These are phyloP conservation scores for Napeogenes inachia DNA, from an alignment of 2,888 invertebrate species.

Conservation along the genomic window DNA sequence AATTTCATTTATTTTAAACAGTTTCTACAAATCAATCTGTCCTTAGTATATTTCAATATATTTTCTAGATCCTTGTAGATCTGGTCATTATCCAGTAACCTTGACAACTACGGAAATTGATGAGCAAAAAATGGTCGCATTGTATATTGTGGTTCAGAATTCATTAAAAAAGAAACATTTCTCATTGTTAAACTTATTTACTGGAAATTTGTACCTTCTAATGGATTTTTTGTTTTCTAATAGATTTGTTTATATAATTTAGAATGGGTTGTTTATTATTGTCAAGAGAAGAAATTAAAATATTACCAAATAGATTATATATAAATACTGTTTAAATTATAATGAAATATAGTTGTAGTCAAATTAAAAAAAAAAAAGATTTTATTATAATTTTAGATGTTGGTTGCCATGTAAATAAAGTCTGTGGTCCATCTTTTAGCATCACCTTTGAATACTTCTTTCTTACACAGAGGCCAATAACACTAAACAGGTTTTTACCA, in stretches of 20 bases:
- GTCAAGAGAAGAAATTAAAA: background rate
- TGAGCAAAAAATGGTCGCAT: conserved; percentile 29
- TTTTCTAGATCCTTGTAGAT: conserved; percentile 7
- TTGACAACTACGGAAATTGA: conserved; percentile 30
- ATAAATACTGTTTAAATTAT: too few relatives aligned
- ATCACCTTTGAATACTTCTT: too few relatives aligned
- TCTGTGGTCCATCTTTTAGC: background rate
- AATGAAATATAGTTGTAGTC: too few relatives aligned
- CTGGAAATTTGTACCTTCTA: conserved; percentile 17
- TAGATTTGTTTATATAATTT: background rate
- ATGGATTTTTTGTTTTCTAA: background rate
- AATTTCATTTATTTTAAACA: too few relatives aligned
- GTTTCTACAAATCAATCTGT: too few relatives aligned
- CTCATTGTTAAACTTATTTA: conserved; percentile 21
- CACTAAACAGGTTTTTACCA: too few relatives aligned
- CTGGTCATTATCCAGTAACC: conserved; percentile 18
- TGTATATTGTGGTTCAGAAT: conserved; percentile 30
- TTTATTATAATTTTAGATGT: too few relatives aligned
- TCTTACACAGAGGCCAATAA: too few relatives aligned
- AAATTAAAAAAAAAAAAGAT: too few relatives aligned
- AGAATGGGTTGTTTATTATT: background rate
- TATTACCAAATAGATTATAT: background rate
- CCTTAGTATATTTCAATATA: too few relatives aligned
- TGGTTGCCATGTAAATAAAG: background rate
- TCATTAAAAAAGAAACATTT: conserved; percentile 19